These are phyloP conservation scores for Pseudobourletiella spinata DNA, from an alignment of 1,140 invertebrate genomes.

Conservation along the genomic window DNA sequence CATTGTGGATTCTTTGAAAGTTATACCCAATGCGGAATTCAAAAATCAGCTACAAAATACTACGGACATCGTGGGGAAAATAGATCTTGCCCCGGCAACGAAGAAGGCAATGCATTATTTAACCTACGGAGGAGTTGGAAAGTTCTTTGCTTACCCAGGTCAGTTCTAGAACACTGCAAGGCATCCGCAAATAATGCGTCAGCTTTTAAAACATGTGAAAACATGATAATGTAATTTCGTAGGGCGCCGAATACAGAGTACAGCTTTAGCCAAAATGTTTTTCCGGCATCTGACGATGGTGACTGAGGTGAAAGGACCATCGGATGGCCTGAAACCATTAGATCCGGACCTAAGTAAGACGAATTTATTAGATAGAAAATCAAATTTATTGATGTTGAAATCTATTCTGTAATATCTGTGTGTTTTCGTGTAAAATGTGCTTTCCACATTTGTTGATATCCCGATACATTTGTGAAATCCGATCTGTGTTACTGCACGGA, in stretches of 20 bases:
- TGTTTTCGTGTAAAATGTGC: no score
- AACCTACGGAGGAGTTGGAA: conserved; percentile 30
- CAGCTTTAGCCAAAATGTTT: conserved; percentile 19
- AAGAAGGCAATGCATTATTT: conserved; percentile 34
- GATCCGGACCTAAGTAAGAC: conserved; percentile 24
- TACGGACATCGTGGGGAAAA: conserved; percentile 32
- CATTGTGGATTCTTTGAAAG: conserved; percentile 26
- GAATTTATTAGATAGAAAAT: no score
- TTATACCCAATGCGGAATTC: conserved; percentile 35
- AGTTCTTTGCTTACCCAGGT: conserved; percentile 37
- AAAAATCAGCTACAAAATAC: conserved; percentile 36
- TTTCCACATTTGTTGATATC: no score
- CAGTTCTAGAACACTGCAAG: no score
- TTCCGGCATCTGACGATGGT: conserved; percentile 22
- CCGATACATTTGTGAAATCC: no score
- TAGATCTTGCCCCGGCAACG: conserved; percentile 32
- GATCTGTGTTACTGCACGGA: no score
- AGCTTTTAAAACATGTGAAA: background rate
- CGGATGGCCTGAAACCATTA: conserved; percentile 2
- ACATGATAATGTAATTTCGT: no score
- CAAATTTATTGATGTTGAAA: no score
- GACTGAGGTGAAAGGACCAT: conserved; percentile 6
- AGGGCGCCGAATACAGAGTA: conserved; percentile 23
- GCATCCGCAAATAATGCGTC: background rate
- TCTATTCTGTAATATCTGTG: no score